Percentiles rank a stretch among this genome's conserved stretches.
Conservation (phyloP, 2,113 vertebrate species). For the Odocoileus hemionus region DNA sequence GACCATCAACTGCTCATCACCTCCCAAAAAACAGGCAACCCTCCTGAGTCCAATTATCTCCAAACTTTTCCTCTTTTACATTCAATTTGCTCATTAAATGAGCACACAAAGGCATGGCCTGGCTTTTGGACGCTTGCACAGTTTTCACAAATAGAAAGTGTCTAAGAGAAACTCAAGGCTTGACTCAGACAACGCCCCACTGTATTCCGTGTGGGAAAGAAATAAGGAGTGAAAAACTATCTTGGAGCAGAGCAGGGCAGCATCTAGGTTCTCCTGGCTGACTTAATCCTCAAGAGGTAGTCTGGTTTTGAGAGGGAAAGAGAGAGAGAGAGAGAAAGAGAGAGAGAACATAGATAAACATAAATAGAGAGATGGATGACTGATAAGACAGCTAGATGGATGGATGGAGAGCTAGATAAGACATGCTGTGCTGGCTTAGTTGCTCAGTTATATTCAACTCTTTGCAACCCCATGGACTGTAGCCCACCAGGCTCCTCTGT, state of each 20-base stretch:
- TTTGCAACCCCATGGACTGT: not conserved
- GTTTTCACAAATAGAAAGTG: not conserved
- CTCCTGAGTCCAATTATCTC: constrained; percentile 72
- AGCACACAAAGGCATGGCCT: constrained; percentile 31
- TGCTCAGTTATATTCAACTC: not conserved
- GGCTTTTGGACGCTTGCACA: not conserved
- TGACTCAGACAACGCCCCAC: not conserved
- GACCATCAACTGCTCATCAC: constrained; percentile 56
- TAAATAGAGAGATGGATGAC: not conserved
- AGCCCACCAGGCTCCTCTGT: not conserved
- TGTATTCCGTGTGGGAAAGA: not conserved
- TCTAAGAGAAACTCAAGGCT: not conserved
- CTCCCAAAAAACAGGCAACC: constrained; percentile 29
- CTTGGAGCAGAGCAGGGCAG: accelerated
- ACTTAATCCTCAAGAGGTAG: not conserved
- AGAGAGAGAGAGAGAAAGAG: not conserved
- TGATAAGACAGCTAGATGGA: not conserved
- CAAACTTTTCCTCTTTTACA: constrained; percentile 53
- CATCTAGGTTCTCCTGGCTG: no score
- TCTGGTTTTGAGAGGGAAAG: not conserved
- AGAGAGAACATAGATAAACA: not conserved
- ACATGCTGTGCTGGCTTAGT: not conserved
- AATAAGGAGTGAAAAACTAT: not conserved
- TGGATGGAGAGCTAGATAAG: not conserved
- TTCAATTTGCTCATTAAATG: constrained; percentile 58